phyloP scores from a whole-genome alignment of 2,113 vertebrate genomes.

The Catharus minimus region DNA sequence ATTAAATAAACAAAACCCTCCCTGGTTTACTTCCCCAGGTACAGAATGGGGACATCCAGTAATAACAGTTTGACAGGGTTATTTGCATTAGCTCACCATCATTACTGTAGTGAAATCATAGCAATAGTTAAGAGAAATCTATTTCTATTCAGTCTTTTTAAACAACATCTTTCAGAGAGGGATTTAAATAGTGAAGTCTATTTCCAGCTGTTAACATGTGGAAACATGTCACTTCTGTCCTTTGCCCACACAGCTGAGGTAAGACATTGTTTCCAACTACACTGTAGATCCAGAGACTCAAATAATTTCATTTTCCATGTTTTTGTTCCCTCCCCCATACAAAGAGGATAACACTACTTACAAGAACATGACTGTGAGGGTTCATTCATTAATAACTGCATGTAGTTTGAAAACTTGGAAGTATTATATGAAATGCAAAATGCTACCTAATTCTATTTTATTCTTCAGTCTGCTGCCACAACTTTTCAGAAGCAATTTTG shows the following conservation, averaged over 20 bases:
- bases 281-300: neutral
- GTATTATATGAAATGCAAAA: neutral
- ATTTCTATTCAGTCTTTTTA: neutral
- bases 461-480: neutral
- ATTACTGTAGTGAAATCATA: neutral
- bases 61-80: neutral
- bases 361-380: accelerated
- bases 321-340: neutral
- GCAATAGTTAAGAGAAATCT: neutral
- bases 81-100: neutral
- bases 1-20: neutral
- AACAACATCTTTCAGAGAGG: neutral
- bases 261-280: neutral
- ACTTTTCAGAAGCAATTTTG: neutral
- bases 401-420: neutral
- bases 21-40: neutral
- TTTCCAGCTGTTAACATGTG: neutral
- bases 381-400: neutral
- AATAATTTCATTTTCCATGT: neutral
- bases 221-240: neutral
- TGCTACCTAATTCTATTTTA: neutral
- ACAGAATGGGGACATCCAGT: neutral
- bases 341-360: neutral
- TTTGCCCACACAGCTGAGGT: neutral
- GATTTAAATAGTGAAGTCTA: neutral